Conservation (phyloP, 2,888 invertebrate genomes). For the Meta bourneti region DNA sequence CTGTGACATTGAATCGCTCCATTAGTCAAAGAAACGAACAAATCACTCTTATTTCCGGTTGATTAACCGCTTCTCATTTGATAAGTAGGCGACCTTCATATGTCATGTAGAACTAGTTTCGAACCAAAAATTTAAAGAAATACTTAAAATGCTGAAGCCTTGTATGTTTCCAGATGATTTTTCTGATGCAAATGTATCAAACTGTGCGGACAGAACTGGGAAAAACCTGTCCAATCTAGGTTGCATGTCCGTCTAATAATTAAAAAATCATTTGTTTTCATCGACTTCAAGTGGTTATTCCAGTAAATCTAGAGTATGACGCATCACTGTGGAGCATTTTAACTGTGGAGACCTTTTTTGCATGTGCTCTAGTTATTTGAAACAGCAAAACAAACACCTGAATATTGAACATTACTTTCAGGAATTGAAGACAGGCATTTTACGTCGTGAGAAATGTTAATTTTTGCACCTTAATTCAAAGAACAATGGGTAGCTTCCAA, state of each 20-base stretch:
- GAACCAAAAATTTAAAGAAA: neutral
- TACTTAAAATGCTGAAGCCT: constrained; percentile 3
- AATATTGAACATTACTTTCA: neutral
- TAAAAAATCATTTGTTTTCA: constrained; percentile 21
- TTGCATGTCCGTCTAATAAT: constrained; percentile 22
- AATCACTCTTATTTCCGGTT: constrained; percentile 53
- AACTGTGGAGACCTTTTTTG: constrained; percentile 26
- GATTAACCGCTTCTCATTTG: constrained; percentile 47
- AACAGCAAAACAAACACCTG: neutral
- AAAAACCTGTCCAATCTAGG: constrained; percentile 64
- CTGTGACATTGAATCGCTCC: constrained; percentile 21
- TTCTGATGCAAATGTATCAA: constrained; percentile 24
- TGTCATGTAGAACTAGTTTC: constrained; percentile 50
- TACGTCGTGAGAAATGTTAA: too few species aligned
- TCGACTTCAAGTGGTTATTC: neutral
- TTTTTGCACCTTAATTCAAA: too few species aligned
- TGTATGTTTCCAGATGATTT: constrained; percentile 6
- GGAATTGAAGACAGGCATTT: too few species aligned
- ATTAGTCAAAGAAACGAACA: constrained; percentile 32
- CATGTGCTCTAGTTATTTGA: constrained; percentile 20
- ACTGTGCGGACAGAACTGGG: neutral
- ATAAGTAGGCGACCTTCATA: constrained; percentile 57
- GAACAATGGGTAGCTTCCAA: too few species aligned
- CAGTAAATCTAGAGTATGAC: constrained; percentile 10
- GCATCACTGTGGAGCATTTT: neutral